These are phyloP conservation scores for Riparia riparia DNA, from an alignment of 2,113 vertebrate genomes.

Conservation along the genomic window DNA sequence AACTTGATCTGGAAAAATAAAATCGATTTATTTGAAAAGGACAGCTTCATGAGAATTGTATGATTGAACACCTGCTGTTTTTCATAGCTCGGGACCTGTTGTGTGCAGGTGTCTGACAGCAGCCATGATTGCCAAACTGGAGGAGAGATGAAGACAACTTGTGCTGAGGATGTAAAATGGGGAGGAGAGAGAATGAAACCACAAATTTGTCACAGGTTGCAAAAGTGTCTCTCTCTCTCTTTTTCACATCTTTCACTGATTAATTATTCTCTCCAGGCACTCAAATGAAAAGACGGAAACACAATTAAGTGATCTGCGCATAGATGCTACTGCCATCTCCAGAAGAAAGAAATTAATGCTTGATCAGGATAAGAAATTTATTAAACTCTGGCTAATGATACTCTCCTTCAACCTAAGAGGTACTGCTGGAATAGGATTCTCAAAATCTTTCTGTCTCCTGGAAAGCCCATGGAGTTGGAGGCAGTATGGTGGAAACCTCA, in stretches of 20 bases:
- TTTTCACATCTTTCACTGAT: background rate
- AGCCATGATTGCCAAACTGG: background rate
- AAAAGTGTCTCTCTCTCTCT: background rate
- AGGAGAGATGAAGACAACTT: background rate
- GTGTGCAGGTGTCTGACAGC: background rate
- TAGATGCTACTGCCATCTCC: background rate
- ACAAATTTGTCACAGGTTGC: background rate
- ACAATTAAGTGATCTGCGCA: background rate
- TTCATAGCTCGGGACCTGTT: background rate
- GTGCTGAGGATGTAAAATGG: background rate
- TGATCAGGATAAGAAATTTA: background rate
- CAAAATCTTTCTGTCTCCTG: conserved; percentile 20
- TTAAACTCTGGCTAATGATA: background rate
- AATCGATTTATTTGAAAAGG: background rate
- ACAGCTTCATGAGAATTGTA: background rate
- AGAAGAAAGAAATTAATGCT: background rate
- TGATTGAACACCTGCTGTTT: background rate
- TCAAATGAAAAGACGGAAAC: background rate
- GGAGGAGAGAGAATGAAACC: background rate
- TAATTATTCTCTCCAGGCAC: background rate
- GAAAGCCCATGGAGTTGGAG: background rate
- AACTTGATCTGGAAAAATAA: background rate
- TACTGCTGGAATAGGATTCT: background rate
- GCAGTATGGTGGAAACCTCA: background rate
- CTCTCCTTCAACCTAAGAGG: background rate